Evolutionary conservation across 1,140 invertebrate species (phyloP).

Genomic region (Cryptotermes secundus): DNA sequence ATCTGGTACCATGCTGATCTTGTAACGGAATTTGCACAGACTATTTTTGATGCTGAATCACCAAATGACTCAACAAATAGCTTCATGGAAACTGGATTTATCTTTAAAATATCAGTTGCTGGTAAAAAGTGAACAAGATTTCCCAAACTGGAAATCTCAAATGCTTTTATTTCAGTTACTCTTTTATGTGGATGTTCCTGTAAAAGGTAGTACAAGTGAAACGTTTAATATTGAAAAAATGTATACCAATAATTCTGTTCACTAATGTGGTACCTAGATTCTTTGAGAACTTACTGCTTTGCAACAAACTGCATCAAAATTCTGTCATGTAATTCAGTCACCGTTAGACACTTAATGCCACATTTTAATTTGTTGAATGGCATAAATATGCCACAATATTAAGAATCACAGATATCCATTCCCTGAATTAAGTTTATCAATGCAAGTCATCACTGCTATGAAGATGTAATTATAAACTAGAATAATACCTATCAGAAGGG

Average conservation of each 20-base stretch:
- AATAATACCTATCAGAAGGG: too few relatives aligned
- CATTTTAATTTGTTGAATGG: too few relatives aligned
- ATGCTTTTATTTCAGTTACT: background rate
- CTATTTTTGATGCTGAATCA: background rate
- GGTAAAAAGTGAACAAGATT: background rate
- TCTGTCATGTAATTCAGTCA: too few relatives aligned
- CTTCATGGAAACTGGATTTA: background rate
- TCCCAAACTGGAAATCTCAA: background rate
- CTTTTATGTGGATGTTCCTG: background rate
- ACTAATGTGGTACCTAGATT: background rate
- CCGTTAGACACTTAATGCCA: too few relatives aligned
- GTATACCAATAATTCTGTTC: too few relatives aligned
- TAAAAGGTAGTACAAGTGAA: background rate
- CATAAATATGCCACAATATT: too few relatives aligned
- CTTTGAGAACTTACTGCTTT: too few relatives aligned
- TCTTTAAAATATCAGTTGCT: background rate
- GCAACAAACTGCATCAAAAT: too few relatives aligned
- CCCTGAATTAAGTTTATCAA: too few relatives aligned
- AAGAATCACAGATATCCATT: too few relatives aligned
- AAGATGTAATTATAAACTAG: too few relatives aligned
- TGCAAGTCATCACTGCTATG: too few relatives aligned
- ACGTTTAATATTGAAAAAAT: background rate
- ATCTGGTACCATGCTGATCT: background rate
- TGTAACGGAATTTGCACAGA: background rate
- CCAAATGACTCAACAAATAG: background rate